Percentiles rank a stretch among this genome's conserved stretches.
These are phyloP conservation scores for Psix sp. DNA, from an alignment of 1,140 invertebrate species.

Conservation along the genomic window DNA sequence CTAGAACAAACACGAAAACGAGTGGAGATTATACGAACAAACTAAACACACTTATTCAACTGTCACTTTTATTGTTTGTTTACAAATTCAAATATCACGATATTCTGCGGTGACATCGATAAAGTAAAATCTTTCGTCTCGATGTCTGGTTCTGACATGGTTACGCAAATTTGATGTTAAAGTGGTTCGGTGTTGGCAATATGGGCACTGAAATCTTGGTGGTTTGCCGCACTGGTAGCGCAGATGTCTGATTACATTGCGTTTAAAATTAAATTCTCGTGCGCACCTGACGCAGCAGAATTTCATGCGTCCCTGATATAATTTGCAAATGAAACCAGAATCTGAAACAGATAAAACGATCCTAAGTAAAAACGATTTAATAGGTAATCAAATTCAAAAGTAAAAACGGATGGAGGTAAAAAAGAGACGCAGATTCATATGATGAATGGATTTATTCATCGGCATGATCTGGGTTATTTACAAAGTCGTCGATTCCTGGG, in stretches of 20 bases:
- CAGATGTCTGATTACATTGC: constrained; percentile 70
- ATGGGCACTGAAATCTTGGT: constrained; percentile 76
- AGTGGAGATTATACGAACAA: too few species aligned
- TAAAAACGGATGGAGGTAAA: too few species aligned
- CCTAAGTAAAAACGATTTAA: too few species aligned
- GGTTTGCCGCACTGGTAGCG: constrained; percentile 72
- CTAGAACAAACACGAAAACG: constrained; percentile 9
- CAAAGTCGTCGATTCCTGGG: constrained; percentile 3
- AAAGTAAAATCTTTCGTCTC: constrained; percentile 38
- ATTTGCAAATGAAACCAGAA: too few species aligned
- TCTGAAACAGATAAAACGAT: too few species aligned
- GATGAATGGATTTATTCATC: too few species aligned
- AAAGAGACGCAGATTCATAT: too few species aligned
- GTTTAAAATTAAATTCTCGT: constrained; percentile 67
- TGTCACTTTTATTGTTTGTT: too few species aligned
- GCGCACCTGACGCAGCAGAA: constrained; percentile 68
- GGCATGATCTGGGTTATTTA: too few species aligned
- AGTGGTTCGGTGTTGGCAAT: constrained; percentile 67
- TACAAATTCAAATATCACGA: too few species aligned
- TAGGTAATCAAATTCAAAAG: too few species aligned
- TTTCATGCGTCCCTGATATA: background rate
- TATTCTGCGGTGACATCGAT: constrained; percentile 19
- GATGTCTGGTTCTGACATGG: constrained; percentile 49
- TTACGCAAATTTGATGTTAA: constrained; percentile 60
- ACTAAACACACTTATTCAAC: too few species aligned